Evolutionary conservation across 2,888 invertebrate genomes (phyloP).

Genomic region (Drosophila paucipuncta): DNA sequence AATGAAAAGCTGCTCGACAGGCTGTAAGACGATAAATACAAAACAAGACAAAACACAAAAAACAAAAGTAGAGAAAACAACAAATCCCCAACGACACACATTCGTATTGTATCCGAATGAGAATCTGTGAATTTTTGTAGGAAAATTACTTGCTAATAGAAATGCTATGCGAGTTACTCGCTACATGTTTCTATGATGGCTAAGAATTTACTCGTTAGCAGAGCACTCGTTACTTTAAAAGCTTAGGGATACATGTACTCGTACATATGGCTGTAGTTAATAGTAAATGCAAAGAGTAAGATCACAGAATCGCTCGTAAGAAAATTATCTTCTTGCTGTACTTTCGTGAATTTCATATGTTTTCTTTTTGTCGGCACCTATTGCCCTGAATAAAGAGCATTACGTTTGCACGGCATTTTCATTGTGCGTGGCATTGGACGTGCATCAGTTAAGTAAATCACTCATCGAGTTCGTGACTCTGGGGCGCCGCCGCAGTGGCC

Average conservation of each 20-base stretch:
- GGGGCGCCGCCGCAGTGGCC: conserved; percentile 11
- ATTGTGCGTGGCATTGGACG: conserved; percentile 58
- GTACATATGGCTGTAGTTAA: not conserved
- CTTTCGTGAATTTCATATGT: conserved; percentile 1
- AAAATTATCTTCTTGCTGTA: not conserved
- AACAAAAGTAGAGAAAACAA: not conserved
- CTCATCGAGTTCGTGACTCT: conserved; percentile 55
- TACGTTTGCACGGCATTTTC: conserved; percentile 22
- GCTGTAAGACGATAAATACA: not conserved
- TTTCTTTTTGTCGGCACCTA: conserved; percentile 12
- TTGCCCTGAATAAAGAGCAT: conserved; percentile 5
- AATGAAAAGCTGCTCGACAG: conserved; percentile 25
- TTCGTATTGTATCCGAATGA: conserved; percentile 4
- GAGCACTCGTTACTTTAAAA: not conserved
- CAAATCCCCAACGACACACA: not conserved
- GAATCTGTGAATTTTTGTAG: not conserved
- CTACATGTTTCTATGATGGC: not conserved
- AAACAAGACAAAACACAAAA: not conserved
- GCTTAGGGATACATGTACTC: not conserved
- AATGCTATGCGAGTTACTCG: not conserved
- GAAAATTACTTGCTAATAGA: not conserved
- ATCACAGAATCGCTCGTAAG: not conserved
- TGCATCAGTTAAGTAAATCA: conserved; percentile 66
- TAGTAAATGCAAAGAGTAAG: not conserved
- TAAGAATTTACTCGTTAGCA: not conserved